Evolutionary conservation across 2,113 vertebrate species (phyloP), one percentile per base, ranked within the genome.

Genomic region (Tautogolabrus adspersus): DNA sequence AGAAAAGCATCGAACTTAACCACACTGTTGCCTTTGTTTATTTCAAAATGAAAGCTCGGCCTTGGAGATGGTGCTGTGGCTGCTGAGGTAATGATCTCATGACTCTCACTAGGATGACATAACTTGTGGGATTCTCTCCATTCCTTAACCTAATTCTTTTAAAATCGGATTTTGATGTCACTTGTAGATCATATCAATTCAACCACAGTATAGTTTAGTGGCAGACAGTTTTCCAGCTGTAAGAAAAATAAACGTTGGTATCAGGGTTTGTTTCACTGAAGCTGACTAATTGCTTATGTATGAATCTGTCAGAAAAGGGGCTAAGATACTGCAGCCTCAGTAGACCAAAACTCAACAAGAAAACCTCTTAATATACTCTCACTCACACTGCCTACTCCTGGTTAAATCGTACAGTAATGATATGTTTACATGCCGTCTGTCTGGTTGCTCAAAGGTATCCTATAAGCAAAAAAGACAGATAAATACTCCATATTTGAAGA

Each of bases 11-110:
- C 5, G 18, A 57, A 34, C 54, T 51, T 52, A 84, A 87, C 79
- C 83, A 68, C 83, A 75, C 59, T 75, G 77, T 76, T 85, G 61
- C 68, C 58, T 82, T 78, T 84, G 84, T 92, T 92, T 88, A 80
- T 77, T 73, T 88, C 71, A 58, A 69, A 75, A 79, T 88, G 65
- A 74, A 55, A 68, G 49, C 83, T 67, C 5, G 26, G 77, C 64
- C 64, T 56, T 55, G 1, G 69, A 73, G 72, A 74, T 79, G 76
- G 64, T 66, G 62, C 47, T 16, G 69, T 30, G 65, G 77, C 58
- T 46, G 56, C 62, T 21, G 79, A 88, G 64, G 79, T 63, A 59
- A 85, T 77, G 55, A 72, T 57, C 63, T 68, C 57, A 64, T 19
- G 58, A 54, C 61, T 63, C 26, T 68, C 67, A 49, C 34, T 79